A percentile compares a stretch with the other conserved stretches of the same genome.
These are phyloP conservation scores for Gallinago paraguaiae DNA, from an alignment of 2,113 vertebrate genomes.

Conservation along the genomic window DNA sequence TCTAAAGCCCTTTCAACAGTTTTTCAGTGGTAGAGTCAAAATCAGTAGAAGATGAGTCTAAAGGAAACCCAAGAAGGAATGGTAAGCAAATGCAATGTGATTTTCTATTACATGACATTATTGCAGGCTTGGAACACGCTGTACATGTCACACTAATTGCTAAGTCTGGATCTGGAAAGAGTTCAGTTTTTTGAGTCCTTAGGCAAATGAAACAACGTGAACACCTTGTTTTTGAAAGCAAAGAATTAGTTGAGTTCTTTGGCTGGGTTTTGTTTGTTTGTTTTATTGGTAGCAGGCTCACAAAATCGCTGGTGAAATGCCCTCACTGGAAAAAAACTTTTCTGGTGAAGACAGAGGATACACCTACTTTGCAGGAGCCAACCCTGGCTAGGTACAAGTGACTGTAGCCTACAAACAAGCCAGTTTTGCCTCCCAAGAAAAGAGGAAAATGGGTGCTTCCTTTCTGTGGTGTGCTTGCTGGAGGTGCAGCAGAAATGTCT, in stretches of 20 bases:
- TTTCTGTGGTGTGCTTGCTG: not conserved
- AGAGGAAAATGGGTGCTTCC: not conserved
- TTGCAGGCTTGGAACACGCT: not conserved
- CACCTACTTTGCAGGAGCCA: not conserved
- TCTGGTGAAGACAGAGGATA: not conserved
- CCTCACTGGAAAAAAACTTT: not conserved
- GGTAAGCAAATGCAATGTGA: fast-evolving
- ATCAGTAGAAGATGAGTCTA: not conserved
- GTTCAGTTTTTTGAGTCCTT: not conserved
- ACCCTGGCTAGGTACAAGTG: not conserved
- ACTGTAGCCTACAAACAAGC: not conserved
- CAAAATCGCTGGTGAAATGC: not conserved
- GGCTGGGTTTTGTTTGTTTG: not conserved
- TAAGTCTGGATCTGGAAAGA: not conserved
- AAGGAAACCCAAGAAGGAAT: not conserved
- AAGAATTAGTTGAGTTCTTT: not conserved
- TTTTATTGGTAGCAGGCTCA: not conserved
- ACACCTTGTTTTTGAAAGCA: not conserved
- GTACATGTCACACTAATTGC: not conserved
- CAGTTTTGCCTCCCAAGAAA: not conserved
- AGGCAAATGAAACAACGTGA: not conserved
- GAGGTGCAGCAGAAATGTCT: not conserved
- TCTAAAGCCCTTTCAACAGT: not conserved
- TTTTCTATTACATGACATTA: not conserved
- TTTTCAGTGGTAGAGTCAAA: not conserved